Conservation (phyloP, 2,888 invertebrate genomes). For the Dasysyrphus albostriatus region DNA sequence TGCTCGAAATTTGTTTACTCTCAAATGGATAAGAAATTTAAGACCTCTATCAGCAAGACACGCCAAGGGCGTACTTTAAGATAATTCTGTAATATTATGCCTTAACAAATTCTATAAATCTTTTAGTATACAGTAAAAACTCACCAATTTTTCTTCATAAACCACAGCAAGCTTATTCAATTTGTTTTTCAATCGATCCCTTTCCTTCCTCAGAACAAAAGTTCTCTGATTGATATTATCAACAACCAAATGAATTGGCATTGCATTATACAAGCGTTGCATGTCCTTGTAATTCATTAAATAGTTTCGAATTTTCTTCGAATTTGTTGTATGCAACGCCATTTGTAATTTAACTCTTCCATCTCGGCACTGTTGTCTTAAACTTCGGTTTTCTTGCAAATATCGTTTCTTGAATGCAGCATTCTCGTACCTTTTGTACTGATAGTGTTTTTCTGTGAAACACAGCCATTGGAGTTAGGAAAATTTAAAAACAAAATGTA, state of each 20-base stretch:
- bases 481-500: not conserved
- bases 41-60: no score
- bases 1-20: no score
- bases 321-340: constrained; percentile 79
- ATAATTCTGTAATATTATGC: no score
- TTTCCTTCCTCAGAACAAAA: constrained; percentile 82
- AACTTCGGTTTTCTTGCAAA: constrained; percentile 76
- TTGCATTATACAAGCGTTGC: constrained; percentile 81
- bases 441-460: constrained; percentile 78
- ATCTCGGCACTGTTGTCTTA: constrained; percentile 80
- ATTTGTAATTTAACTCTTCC: constrained; percentile 80
- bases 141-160: constrained; percentile 80
- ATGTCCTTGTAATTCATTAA: constrained; percentile 81
- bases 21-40: no score
- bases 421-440: constrained; percentile 79
- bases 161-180: constrained; percentile 78
- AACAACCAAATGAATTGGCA: constrained; percentile 81
- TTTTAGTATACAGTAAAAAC: constrained; percentile 1
- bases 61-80: no score
- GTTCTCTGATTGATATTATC: constrained; percentile 83
- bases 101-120: no score
- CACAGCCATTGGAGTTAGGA: not conserved
- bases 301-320: constrained; percentile 80
- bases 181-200: constrained; percentile 80
- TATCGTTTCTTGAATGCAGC: constrained; percentile 78